These are phyloP conservation scores for Limnodromus scolopaceus DNA, from an alignment of 2,797 vertebrate species.

Conservation along the genomic window DNA sequence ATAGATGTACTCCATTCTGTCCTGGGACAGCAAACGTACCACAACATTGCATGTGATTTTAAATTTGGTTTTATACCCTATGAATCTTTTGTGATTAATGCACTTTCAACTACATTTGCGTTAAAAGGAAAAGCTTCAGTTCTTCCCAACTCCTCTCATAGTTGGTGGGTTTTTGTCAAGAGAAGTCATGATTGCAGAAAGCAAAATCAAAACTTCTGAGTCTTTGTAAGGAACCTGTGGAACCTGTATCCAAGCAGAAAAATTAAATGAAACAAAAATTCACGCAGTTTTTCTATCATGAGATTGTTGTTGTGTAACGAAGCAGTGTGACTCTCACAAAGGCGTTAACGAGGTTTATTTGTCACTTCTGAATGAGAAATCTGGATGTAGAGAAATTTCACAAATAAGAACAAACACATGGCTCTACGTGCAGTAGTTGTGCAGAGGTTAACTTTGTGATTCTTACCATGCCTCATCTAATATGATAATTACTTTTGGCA, in stretches of 20 bases:
- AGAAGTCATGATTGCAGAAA: neutral
- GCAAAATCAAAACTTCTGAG: neutral
- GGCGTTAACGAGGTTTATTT: neutral
- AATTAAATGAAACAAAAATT: neutral
- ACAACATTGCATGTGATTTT: neutral
- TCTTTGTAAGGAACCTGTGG: neutral
- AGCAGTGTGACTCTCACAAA: neutral
- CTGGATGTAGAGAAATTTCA: neutral
- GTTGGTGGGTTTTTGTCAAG: neutral
- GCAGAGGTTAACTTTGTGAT: neutral
- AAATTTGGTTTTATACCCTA: neutral
- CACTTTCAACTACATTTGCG: neutral
- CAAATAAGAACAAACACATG: neutral
- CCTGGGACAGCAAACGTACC: neutral
- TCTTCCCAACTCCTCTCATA: neutral
- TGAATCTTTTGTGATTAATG: neutral
- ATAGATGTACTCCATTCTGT: neutral
- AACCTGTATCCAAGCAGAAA: neutral
- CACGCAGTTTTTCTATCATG: accelerated
- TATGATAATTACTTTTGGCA: constrained; percentile 7
- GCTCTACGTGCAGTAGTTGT: neutral
- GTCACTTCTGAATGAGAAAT: neutral
- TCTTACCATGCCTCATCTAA: neutral
- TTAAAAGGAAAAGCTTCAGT: neutral
- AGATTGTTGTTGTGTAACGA: neutral